These are phyloP conservation scores for Crocuta crocuta DNA, from an alignment of 2,113 vertebrate genomes.

Conservation along the genomic window DNA sequence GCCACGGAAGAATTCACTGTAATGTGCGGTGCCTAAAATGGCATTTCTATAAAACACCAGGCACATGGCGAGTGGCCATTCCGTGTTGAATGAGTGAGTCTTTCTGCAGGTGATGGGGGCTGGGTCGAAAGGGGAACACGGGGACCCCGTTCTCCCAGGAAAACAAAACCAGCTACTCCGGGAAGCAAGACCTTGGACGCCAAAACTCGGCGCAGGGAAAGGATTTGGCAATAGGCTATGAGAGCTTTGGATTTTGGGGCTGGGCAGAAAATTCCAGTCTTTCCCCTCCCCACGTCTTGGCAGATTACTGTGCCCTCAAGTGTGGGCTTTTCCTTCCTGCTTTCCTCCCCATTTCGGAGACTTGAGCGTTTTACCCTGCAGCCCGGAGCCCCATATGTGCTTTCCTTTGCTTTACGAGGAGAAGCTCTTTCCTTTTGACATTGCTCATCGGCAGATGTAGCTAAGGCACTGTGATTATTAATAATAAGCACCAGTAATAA, in stretches of 20 bases:
- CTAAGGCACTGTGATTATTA: background rate
- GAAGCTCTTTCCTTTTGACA: background rate
- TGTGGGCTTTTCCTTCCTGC: background rate
- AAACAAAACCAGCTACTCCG: background rate
- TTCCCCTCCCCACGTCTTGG: background rate
- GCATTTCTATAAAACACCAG: background rate
- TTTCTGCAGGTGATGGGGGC: background rate
- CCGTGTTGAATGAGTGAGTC: background rate
- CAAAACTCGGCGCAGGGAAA: background rate
- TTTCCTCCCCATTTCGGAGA: background rate
- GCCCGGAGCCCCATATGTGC: background rate
- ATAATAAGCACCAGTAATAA: background rate
- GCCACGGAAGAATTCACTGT: background rate
- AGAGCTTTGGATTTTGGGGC: background rate
- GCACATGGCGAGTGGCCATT: background rate
- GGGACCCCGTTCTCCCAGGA: background rate
- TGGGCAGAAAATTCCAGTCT: background rate
- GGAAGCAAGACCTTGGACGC: background rate
- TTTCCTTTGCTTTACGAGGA: background rate
- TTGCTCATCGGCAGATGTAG: background rate
- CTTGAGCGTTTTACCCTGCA: background rate
- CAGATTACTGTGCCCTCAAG: background rate
- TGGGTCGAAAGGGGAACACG: background rate
- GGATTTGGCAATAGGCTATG: background rate
- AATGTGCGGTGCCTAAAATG: background rate